A percentile compares a stretch with the other conserved stretches of the same genome.
These are phyloP conservation scores for Clanis bilineata DNA, from an alignment of 2,888 invertebrate species.

Conservation along the genomic window DNA sequence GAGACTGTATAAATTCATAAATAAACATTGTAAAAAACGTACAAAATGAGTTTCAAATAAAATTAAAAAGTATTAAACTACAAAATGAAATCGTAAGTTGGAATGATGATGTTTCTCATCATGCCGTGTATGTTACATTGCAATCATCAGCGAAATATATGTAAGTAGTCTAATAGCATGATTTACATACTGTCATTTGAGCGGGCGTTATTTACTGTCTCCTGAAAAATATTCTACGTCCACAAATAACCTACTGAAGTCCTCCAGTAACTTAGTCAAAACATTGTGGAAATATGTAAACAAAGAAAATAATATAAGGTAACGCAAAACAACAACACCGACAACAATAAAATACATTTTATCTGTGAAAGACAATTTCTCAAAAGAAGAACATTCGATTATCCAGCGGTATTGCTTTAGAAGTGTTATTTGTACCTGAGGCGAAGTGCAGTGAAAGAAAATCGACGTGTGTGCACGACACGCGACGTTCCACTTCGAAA, in stretches of 20 bases:
- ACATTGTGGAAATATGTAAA: neutral
- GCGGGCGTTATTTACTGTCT: neutral
- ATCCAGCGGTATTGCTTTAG: conserved; percentile 57
- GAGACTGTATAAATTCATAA: no score
- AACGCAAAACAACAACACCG: neutral
- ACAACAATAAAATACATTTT: neutral
- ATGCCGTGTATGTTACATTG: neutral
- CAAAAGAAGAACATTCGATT: conserved; percentile 48
- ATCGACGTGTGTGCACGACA: conserved; percentile 42
- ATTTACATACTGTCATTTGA: neutral
- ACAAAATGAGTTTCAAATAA: no score
- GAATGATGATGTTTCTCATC: conserved; percentile 18
- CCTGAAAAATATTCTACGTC: no score
- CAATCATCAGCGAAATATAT: neutral
- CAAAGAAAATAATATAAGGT: no score
- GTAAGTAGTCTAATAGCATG: neutral
- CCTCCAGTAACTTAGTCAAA: neutral
- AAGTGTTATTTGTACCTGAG: conserved; percentile 60
- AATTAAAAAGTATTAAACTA: no score
- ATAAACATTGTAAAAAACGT: no score
- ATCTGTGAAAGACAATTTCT: conserved; percentile 23
- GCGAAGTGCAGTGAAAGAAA: conserved; percentile 44
- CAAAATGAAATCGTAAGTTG: no score
- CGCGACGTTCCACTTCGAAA: conserved; percentile 22
- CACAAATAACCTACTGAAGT: no score